phyloP scores from a whole-genome alignment of 2,797 vertebrate genomes.

The Oryzias sinensis region DNA sequence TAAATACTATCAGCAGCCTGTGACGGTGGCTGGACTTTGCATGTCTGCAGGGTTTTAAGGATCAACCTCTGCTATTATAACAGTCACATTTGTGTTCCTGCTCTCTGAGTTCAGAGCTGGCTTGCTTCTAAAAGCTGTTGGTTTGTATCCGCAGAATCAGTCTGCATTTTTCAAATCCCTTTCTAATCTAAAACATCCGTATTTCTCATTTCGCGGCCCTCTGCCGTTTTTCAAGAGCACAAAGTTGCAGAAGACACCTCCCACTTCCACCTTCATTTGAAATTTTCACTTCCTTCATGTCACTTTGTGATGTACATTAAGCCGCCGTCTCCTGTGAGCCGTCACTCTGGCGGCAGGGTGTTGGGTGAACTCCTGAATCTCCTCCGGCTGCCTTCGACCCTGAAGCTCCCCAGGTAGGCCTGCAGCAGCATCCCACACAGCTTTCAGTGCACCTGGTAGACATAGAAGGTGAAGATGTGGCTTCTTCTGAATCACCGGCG shows the following conservation, averaged over 20 bases:
- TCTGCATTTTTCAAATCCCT: neutral
- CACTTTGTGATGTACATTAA: constrained; percentile 54
- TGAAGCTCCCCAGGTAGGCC: constrained; percentile 65
- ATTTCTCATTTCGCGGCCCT: constrained; percentile 4
- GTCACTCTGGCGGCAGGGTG: constrained; percentile 51
- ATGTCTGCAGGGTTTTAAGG: no score
- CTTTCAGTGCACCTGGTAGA: no score
- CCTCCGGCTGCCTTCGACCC: constrained; percentile 36
- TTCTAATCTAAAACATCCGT: neutral
- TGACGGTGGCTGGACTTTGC: neutral
- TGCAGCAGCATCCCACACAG: constrained; percentile 1
- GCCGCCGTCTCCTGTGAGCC: constrained; percentile 34
- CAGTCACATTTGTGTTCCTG: neutral
- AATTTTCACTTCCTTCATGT: constrained; percentile 77
- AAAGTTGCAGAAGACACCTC: constrained; percentile 60
- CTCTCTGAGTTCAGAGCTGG: neutral
- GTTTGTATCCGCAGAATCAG: neutral
- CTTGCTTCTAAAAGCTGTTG: neutral
- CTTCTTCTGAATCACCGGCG: no score
- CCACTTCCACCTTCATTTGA: constrained; percentile 72
- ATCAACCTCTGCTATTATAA: no score
- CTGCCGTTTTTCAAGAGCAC: constrained; percentile 33
- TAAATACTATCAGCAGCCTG: neutral
- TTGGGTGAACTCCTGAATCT: constrained; percentile 35
- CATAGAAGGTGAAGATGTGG: no score